These are phyloP conservation scores for Tupaia tana DNA, from an alignment of 2,113 vertebrate species.

Conservation along the genomic window DNA sequence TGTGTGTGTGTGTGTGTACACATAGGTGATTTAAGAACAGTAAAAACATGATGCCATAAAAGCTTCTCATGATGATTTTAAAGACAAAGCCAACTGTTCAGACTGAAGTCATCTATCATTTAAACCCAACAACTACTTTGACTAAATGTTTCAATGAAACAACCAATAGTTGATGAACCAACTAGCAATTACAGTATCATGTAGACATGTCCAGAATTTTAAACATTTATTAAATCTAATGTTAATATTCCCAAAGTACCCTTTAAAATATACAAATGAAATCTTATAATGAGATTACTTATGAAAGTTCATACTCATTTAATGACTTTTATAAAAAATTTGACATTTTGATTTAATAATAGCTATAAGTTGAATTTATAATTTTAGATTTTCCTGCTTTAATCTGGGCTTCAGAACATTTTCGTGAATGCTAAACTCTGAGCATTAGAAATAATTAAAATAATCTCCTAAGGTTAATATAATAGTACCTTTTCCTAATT, in stretches of 20 bases:
- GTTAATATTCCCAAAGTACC: constrained; percentile 59
- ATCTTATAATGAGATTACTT: constrained; percentile 63
- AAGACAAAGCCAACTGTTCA: not conserved
- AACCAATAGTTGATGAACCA: not conserved
- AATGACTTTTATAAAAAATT: constrained; percentile 70
- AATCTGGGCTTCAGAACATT: constrained; percentile 61
- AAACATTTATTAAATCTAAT: constrained; percentile 69
- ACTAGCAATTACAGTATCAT: constrained; percentile 12
- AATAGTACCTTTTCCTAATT: constrained; percentile 52
- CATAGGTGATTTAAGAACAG: not conserved
- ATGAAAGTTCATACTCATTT: constrained; percentile 66
- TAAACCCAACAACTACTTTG: constrained; percentile 53
- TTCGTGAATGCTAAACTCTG: constrained; percentile 43
- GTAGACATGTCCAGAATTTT: constrained; percentile 51
- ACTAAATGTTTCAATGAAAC: constrained; percentile 48
- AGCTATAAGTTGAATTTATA: constrained; percentile 68
- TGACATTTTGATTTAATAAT: constrained; percentile 71
- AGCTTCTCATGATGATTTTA: not conserved
- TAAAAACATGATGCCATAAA: not conserved
- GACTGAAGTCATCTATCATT: not conserved
- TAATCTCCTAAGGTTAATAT: constrained; percentile 60
- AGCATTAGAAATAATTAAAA: constrained; percentile 62
- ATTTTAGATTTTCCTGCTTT: constrained; percentile 64
- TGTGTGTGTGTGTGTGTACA: not conserved
- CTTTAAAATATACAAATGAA: constrained; percentile 71